These are phyloP conservation scores for Vidua macroura DNA, from an alignment of 2,113 vertebrate genomes.

Conservation along the genomic window DNA sequence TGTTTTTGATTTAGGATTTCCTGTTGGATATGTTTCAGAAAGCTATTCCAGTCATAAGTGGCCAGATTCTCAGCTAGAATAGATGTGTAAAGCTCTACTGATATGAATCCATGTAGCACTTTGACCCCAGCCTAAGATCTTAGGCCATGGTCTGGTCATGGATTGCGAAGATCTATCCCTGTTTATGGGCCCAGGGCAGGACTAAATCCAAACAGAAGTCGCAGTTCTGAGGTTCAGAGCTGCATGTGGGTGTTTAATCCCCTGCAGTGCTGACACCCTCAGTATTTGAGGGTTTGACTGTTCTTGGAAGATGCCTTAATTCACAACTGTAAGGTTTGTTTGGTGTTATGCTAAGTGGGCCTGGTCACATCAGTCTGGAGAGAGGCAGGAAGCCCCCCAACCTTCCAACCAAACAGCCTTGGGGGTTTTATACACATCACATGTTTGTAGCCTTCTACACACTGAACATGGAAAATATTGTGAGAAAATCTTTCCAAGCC, in stretches of 20 bases:
- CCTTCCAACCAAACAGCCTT: not conserved
- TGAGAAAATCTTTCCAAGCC: not conserved
- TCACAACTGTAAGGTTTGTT: not conserved
- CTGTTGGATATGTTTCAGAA: conserved; percentile 42
- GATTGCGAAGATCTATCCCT: not conserved
- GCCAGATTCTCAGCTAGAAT: conserved; percentile 32
- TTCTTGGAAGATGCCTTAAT: not conserved
- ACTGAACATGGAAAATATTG: not conserved
- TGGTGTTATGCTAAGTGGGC: not conserved
- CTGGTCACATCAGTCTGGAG: not conserved
- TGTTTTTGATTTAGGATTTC: conserved; percentile 68
- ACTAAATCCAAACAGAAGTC: not conserved
- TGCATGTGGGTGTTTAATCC: not conserved
- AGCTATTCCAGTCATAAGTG: conserved; percentile 40
- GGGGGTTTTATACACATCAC: not conserved
- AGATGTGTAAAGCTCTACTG: not conserved
- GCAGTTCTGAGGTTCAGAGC: not conserved
- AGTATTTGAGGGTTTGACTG: not conserved
- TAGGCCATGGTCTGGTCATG: not conserved
- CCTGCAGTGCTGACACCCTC: fast-evolving
- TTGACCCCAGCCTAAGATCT: not conserved
- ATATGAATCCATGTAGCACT: not conserved
- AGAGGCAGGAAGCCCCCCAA: not conserved
- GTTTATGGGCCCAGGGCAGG: not conserved
- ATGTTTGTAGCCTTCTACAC: not conserved